Base-by-base conservation (phyloP, 2,113 vertebrate species). In the Bombycilla garrulus region DNA sequence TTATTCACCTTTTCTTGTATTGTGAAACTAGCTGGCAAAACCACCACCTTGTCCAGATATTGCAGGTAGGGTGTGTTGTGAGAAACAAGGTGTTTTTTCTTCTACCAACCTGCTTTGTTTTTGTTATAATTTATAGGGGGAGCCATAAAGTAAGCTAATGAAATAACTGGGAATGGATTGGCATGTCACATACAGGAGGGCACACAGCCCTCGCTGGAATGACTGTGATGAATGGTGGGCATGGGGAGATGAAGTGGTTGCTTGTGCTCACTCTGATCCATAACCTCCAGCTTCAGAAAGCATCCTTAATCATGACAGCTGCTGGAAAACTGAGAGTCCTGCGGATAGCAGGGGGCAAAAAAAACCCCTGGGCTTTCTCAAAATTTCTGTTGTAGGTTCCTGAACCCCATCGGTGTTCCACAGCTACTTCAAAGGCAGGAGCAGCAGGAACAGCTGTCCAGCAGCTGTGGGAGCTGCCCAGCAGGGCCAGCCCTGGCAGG, bases 241-340 rank as follows among this genome's bases (percentile, higher is more conserved):
- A 23, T 9, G 50, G 62, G 50, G 25, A 82, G 89, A 91, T 62
- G 74, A 85, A 90, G 78, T 38, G 53, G 5, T n/a, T 79, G 50
- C 87, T 51, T 58, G 29, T 74, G 65, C 61, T 90, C n/a, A 1
- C 10, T 72, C 9, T 60, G 73, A 90, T 87, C 66, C 81, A 19
- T 60, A 72, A 90, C 40, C 45, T 74, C 48, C 67, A 53, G n/a
- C 61, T 88, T 85, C 36, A 69, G 36, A 62, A 93, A 88, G n/a
- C 81, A 45, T 82, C 87, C 40, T 76, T 94, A 93, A 72, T 76
- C 57, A 5, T 42, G 81, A n/a, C 70, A 82, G 8, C 66, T 67
- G 2, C 1, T 38, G 60, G 22, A n/a, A 72, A 51, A 67, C 36
- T 29, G 6, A n/a, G 15, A 61, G 20, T 54, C 44, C 17, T 82